phyloP scores from a whole-genome alignment of 2,797 vertebrate species.

The Chromobotia macracanthus region DNA sequence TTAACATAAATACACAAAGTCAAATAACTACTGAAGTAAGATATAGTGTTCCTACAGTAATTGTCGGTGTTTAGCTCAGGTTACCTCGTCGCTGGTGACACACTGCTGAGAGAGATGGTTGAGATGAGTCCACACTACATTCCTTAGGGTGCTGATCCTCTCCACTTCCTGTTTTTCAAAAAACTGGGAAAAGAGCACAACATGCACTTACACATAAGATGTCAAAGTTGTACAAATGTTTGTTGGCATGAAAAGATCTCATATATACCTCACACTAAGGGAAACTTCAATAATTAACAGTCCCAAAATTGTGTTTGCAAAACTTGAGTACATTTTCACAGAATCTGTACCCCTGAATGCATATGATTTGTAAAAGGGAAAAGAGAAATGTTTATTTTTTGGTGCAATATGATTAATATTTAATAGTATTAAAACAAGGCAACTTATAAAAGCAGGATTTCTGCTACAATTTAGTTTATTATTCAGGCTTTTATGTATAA shows the following conservation, averaged over 20 bases:
- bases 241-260: neutral
- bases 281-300: too few relatives aligned
- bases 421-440: too few relatives aligned
- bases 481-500: too few relatives aligned
- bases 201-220: slow-evolving; percentile 15
- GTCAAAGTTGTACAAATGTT: neutral
- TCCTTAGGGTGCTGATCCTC: slow-evolving; percentile 86
- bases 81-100: slow-evolving; percentile 87
- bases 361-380: too few relatives aligned
- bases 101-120: slow-evolving; percentile 93
- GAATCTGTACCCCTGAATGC: too few relatives aligned
- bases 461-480: too few relatives aligned
- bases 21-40: neutral
- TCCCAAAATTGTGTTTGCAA: too few relatives aligned
- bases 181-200: slow-evolving; percentile 67
- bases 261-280: neutral
- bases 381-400: too few relatives aligned
- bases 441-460: too few relatives aligned
- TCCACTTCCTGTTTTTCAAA: slow-evolving; percentile 89
- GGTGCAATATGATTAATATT: too few relatives aligned
- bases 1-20: slow-evolving; percentile 37
- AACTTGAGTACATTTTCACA: too few relatives aligned
- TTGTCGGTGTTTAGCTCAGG: neutral
- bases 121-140: slow-evolving; percentile 88
- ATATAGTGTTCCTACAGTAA: neutral